Conservation (phyloP, 1,140 invertebrate genomes). For the Bombus ignitus region DNA sequence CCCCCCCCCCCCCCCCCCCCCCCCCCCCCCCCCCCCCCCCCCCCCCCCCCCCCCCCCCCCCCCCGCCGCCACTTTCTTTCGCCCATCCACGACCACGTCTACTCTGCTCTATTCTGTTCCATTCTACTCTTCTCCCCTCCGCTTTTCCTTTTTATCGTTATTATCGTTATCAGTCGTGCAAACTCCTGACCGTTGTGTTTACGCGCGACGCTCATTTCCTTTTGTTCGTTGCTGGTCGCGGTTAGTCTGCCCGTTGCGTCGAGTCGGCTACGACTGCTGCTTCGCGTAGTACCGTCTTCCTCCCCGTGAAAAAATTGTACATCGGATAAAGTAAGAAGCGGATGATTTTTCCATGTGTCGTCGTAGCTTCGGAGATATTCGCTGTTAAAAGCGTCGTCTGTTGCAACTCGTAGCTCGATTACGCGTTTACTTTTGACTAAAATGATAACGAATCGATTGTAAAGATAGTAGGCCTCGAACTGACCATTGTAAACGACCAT, state of each 20-base stretch:
- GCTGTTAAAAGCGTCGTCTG: too few relatives aligned
- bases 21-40: conserved; percentile 32
- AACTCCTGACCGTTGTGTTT: background rate
- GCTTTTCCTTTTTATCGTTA: conserved; percentile 15
- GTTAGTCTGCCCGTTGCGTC: background rate
- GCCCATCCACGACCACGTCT: conserved; percentile 65
- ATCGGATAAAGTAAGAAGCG: background rate
- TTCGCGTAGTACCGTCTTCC: background rate
- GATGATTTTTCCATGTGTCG: too few relatives aligned
- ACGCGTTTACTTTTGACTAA: too few relatives aligned
- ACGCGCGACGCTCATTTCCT: background rate
- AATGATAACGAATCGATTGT: too few relatives aligned
- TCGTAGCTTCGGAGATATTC: too few relatives aligned
- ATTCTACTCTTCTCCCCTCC: background rate
- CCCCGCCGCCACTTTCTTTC: conserved; percentile 59
- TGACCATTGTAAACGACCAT: too few relatives aligned
- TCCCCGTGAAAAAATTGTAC: background rate
- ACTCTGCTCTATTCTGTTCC: background rate
- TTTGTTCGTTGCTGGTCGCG: background rate
- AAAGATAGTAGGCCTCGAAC: too few relatives aligned
- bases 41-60: conserved; percentile 41
- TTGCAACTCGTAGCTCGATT: too few relatives aligned
- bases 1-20: conserved; percentile 21
- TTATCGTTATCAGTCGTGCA: conserved; percentile 23
- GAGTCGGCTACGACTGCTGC: too few relatives aligned